Base-by-base conservation (phyloP, 1,140 invertebrate genomes). In the Marisa cornuarietis region DNA sequence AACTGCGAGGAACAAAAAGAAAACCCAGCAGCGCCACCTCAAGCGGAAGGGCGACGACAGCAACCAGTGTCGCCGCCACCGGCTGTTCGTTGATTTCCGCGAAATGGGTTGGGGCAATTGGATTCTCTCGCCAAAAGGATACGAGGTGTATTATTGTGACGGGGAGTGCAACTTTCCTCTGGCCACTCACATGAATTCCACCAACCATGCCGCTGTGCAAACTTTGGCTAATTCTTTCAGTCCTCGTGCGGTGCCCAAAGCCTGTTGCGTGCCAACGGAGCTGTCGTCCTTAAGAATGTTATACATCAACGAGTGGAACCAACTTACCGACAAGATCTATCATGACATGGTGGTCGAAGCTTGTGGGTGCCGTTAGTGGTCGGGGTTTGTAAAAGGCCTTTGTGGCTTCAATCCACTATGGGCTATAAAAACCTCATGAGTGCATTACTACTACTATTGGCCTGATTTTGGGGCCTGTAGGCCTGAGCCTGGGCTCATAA, bases 71-170 rank as follows among this genome's bases (percentile, higher is more conserved):
- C 93, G 95, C 66, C 92, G 97, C 80, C 94, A 96, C 85, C 93
- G 94, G 65, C 93, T 99, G 76, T 97, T 96, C 91, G 97, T 99
- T n/a, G 96, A 99, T 91, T 99, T 99, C 90, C 93, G 92, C 13
- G 96, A 98, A 84, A 97, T 99, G 20, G 97, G 97, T 42, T 99
- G 98, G 98, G 96, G 96, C 87, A 96, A 99, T 91, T 99, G 98
- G 98, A 99, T 99, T 86, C 96, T 99, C n/a, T 98, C 98, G 14
- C 98, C 98, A 9, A 94, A 94, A 11, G 97, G 97, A 26, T 99
- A 99, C 92, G 94, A 98, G 84, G 97, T 98, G 0, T 98, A 94
- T 91, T 98, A 96, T 90, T 99, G 98, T 91, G 93, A 96, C 84
- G 98, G 98, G 6, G 95, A 97, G 85, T 99, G 98, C 91, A 94